Evolutionary conservation across 2,888 invertebrate species (phyloP), one percentile per base, ranked within the genome.

Genomic region (Agrotis ipsilon): DNA sequence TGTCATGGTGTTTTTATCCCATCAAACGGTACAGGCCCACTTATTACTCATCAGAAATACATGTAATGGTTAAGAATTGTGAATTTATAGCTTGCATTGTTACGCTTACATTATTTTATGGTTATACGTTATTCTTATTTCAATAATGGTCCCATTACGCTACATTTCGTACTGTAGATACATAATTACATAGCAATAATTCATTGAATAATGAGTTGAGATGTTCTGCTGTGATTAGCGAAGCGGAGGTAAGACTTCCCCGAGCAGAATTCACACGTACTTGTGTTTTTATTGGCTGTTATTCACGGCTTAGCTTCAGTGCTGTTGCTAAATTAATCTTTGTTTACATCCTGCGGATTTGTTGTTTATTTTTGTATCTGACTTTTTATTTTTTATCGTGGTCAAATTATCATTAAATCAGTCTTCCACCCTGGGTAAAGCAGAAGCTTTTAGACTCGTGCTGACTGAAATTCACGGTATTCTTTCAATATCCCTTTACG

Each of bases 121-220:
- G 71, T 81, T 81, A 68, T 73, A 78, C 72, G 70, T 81, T 81
- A 80, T 78, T 78, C 80, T 84, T 77, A 85, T 85, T 82, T 80
- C 63, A 78, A 75, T 84, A 86, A 83, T 81, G 32, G 58, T 19
- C 43, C 24, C 68, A 73, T 74, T 80, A 75, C 52, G 21, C 62
- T 59, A 68, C 69, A 82, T 81, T 83, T 81, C 58, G 68, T 70
- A 61, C 73, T 57, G 52, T 52, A 71, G 67, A 61, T 80, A 77
- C 73, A 67, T 81, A 81, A 83, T 83, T 77, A 67, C 64, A 52
- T 55, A 32, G 81, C 57, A 65, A 83, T 83, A 75, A 69, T 24
- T 83, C 78, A 76, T 45, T 76, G 3, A n/a, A 39, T 82, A 75
- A 82, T 75, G 71, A 80, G 57, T 59, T 18, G 52, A 64, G 68